Base-by-base conservation (phyloP, 2,113 vertebrate genomes). In the Thunnus maccoyii region DNA sequence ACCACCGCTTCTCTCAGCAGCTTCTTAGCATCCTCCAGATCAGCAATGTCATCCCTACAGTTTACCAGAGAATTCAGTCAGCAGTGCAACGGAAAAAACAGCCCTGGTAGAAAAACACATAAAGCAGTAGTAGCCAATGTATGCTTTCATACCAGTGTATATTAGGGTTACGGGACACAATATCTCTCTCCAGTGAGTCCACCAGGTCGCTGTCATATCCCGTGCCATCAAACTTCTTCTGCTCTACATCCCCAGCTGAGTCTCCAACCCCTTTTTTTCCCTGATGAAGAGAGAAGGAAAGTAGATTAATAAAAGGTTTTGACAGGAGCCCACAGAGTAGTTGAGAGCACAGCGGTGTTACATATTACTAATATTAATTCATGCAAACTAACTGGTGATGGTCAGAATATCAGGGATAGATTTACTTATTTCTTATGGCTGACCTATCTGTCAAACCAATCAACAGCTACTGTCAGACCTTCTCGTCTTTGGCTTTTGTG, bases 151-250 rank as follows among this genome's bases (percentile, higher is more conserved):
- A 99, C 98, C 98, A 99, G 81, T 97, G 97, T 77, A 99, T 94
- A 77, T 97, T 99, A n/a, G 96, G 97, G 92, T 98, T 99, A 79
- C 97, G 96, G 65, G 97, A 99, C 17, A 99, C 95, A n/a, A 99
- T 99, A 80, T 99, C 98, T 93, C 97, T 97, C 88, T 99, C 98
- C 54, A 99, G 94, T 12, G 96, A 95, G 72, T 99, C 97, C 7
- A 99, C 94, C 76, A 99, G 90, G 77, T 99, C 97, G 78, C 95
- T 96, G 93, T 99, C 97, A 11, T 98, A 96, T 73, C 98, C 97
- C 0, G 92, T 92, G 68, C 96, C 95, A 87, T 98, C 98, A 95
- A 99, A 99, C 91, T 95, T 98, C 89, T 94, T 96, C 70, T 97
- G 91, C 81, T 99, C 98, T 22, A 82, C 92, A 61, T 97, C 97